Percentiles rank a stretch among this genome's conserved stretches.
These are phyloP conservation scores for Drosophila melanosoma DNA, from an alignment of 2,888 invertebrate species.

Conservation along the genomic window DNA sequence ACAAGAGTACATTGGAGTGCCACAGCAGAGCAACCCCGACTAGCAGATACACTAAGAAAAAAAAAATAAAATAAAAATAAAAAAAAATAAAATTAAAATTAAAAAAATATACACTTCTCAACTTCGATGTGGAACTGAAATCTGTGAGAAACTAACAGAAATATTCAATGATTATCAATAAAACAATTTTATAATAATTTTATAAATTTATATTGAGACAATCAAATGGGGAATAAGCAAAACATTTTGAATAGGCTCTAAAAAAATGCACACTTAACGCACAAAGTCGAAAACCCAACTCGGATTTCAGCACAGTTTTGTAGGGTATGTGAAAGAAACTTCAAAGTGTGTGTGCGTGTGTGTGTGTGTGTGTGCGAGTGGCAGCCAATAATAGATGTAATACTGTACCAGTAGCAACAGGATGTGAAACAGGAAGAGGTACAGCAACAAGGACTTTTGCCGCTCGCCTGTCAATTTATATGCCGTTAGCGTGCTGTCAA, in stretches of 20 bases:
- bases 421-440: slow-evolving; percentile 25
- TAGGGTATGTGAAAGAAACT: slow-evolving; percentile 6
- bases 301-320: background rate
- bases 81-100: background rate
- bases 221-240: background rate
- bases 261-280: background rate
- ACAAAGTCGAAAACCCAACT: too few species aligned
- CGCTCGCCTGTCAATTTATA: slow-evolving; percentile 74
- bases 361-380: background rate
- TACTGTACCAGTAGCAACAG: slow-evolving; percentile 22
- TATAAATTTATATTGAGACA: background rate
- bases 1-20: slow-evolving; percentile 14
- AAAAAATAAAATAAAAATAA: background rate
- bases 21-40: background rate
- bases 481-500: slow-evolving; percentile 82
- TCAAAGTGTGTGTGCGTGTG: background rate
- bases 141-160: background rate
- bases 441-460: slow-evolving; percentile 54
- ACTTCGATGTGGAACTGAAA: background rate
- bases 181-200: background rate
- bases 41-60: slow-evolving; percentile 1
- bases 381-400: slow-evolving; percentile 41
- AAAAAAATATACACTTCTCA: background rate
- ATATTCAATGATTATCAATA: background rate
- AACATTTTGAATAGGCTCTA: background rate